Conservation (phyloP, 2,888 invertebrate species). For the Lepidonotus clava region DNA sequence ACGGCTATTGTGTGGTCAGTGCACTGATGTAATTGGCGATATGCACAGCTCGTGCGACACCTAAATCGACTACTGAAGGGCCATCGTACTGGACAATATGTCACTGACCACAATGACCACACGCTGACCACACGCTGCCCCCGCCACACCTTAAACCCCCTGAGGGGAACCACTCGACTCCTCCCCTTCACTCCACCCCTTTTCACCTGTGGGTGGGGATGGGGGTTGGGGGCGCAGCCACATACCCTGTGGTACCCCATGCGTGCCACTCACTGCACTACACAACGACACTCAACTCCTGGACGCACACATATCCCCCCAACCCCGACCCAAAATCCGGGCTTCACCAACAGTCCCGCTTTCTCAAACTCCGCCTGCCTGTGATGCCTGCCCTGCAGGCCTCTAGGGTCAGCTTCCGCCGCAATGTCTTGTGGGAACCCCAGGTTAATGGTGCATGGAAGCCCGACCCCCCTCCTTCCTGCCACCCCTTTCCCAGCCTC, state of each 20-base stretch:
- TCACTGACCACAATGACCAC: slow-evolving; percentile 21
- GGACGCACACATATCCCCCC: background rate
- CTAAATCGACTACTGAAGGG: background rate
- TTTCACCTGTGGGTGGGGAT: too few species aligned
- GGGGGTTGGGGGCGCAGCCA: background rate
- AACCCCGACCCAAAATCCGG: background rate
- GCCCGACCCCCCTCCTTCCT: background rate
- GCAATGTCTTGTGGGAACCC: too few species aligned
- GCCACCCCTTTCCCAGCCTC: background rate
- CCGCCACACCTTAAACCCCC: background rate
- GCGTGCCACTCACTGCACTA: background rate
- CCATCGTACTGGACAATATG: slow-evolving; percentile 4
- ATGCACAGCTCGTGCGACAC: background rate
- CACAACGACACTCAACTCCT: background rate
- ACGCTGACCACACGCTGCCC: background rate
- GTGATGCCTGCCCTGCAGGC: too few species aligned
- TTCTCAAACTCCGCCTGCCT: too few species aligned
- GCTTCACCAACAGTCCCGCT: background rate
- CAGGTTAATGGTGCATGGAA: too few species aligned
- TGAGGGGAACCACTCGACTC: slow-evolving; percentile 2
- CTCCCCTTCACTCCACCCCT: background rate
- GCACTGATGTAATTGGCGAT: background rate
- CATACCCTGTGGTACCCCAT: background rate
- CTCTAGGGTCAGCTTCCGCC: too few species aligned
- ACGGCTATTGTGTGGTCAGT: slow-evolving; percentile 6